phyloP scores from a whole-genome alignment of 2,797 vertebrate genomes.

The Pogoniulus pusillus region DNA sequence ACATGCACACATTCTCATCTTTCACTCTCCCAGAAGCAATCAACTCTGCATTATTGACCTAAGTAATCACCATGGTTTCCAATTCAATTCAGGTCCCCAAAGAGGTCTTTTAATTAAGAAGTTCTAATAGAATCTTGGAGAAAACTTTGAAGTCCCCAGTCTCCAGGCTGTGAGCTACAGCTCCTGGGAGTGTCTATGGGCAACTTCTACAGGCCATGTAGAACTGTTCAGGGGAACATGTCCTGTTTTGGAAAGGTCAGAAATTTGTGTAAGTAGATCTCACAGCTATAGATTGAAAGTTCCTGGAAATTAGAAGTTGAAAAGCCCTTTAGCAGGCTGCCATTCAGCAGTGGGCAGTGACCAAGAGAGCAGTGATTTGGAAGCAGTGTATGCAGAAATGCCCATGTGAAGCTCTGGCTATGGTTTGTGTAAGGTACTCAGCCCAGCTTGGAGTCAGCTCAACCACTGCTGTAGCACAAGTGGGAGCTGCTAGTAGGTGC shows the following conservation, averaged over 20 bases:
- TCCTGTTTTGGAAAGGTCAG: conserved; percentile 2
- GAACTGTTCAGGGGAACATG: too few species aligned
- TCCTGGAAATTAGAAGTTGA: neutral
- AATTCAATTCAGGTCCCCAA: conserved; percentile 50
- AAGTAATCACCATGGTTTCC: conserved; percentile 46
- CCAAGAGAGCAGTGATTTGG: neutral
- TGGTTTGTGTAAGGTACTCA: neutral
- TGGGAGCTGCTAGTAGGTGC: neutral
- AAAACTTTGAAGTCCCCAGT: conserved; percentile 13
- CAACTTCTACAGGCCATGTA: neutral
- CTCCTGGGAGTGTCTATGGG: neutral
- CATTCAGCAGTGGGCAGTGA: neutral
- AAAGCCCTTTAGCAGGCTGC: neutral
- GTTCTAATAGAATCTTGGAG: conserved; percentile 34
- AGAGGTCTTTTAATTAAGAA: conserved; percentile 63
- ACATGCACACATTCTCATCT: neutral
- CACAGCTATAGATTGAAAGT: neutral
- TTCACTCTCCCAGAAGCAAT: conserved; percentile 18
- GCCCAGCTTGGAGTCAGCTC: neutral
- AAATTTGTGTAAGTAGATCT: neutral
- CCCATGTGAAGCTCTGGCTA: fast-evolving
- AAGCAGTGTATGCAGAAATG: neutral
- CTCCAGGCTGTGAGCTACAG: neutral
- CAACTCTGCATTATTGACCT: conserved; percentile 27
- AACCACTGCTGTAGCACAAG: fast-evolving